A percentile compares a stretch with the other conserved stretches of the same genome.
phyloP scores from a whole-genome alignment of 2,113 vertebrate genomes.

The Suricata suricatta region DNA sequence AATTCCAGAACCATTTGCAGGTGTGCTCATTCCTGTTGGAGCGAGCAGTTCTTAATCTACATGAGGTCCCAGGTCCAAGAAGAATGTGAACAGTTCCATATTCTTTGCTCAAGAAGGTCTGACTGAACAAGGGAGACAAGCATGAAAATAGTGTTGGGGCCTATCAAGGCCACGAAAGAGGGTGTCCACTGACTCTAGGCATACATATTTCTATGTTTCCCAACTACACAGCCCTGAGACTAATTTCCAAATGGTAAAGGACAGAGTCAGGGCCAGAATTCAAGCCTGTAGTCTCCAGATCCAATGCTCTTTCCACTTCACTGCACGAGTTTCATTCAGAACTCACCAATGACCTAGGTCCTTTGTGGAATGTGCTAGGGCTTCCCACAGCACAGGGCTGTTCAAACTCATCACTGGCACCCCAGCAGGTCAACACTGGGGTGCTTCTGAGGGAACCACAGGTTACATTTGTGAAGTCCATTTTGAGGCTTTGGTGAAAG shows the following conservation, averaged over 20 bases:
- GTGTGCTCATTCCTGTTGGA: not conserved
- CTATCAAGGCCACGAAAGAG: not conserved
- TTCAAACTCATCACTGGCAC: not conserved
- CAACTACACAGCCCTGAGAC: not conserved
- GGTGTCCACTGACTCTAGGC: not conserved
- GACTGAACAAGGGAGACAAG: not conserved
- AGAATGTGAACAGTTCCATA: not conserved
- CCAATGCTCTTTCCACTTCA: not conserved
- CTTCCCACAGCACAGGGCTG: not conserved
- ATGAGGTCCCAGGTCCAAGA: not conserved
- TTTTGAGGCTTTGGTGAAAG: not conserved
- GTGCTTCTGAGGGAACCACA: not conserved
- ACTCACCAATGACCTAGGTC: not conserved
- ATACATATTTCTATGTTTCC: not conserved
- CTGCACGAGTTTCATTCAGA: not conserved
- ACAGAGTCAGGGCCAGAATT: not conserved
- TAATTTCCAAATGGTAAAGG: not conserved
- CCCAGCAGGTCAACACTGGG: not conserved
- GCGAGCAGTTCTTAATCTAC: not conserved
- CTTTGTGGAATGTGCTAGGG: not conserved
- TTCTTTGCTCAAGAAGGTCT: not conserved
- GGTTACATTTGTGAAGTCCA: not conserved
- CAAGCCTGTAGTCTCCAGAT: not conserved
- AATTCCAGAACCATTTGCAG: conserved; percentile 22
- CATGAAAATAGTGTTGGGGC: not conserved